These are phyloP conservation scores for Cyclophora punctaria DNA, from an alignment of 2,888 invertebrate genomes.

Conservation along the genomic window DNA sequence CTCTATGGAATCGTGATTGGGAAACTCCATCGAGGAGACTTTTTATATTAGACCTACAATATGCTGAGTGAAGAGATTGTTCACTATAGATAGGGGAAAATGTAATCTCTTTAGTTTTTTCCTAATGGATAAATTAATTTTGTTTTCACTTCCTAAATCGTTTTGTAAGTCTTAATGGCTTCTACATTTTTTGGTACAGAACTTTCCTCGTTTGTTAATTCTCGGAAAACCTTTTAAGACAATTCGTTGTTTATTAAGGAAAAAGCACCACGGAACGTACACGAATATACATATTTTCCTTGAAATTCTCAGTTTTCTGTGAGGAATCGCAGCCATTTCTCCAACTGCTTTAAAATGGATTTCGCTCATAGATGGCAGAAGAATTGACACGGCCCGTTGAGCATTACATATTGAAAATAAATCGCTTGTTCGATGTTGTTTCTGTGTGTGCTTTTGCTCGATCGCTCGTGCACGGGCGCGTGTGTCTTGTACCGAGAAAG, in stretches of 20 bases:
- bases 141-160: no score
- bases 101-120: neutral
- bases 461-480: conserved; percentile 8
- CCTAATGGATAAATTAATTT: neutral
- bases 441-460: conserved; percentile 10
- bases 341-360: conserved; percentile 12
- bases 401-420: conserved; percentile 17
- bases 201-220: no score
- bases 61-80: no score
- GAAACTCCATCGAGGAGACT: no score
- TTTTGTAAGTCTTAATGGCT: no score
- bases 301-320: neutral
- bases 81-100: no score
- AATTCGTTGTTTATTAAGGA: no score
- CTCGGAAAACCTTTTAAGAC: no score
- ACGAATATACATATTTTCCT: neutral
- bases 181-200: no score
- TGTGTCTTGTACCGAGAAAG: conserved; percentile 21
- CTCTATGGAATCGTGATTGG: no score
- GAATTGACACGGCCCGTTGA: conserved; percentile 10
- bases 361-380: conserved; percentile 13
- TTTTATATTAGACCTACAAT: no score
- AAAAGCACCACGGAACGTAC: no score
- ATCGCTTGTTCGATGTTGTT: conserved; percentile 9
- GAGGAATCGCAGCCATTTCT: neutral